Base-by-base conservation (phyloP, 2,113 vertebrate genomes). In the Microtus oregoni region DNA sequence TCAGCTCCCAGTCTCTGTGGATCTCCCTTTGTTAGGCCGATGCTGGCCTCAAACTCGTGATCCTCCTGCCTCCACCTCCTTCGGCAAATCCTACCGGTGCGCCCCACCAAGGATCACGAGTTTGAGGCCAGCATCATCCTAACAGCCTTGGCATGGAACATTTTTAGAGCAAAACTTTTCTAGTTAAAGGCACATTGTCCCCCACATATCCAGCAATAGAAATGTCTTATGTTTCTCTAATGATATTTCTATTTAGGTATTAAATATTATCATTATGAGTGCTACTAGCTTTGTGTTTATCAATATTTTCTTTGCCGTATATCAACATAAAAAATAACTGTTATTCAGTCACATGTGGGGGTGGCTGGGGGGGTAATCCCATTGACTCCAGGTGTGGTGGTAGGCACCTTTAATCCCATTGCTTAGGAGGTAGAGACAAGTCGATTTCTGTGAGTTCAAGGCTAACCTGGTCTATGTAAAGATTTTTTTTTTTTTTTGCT, bases 1-100 rank as follows among this genome's bases (percentile, higher is more conserved):
- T 83, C 17, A 73, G 82, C 63, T 81, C 55, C 55, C 85, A 78
- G 63, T 97, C 93, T 83, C 89, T n/a, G 3, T 70, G 86, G 55
- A 52, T 35, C 86, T 95, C 61, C 67, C n/a, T 58, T 58, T 58
- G 58, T 58, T 58, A 58, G 19, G 58, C 6, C 1, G 58, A 58
- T 1, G 19, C 55, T 58, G 55, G 55, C 55, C 55, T 58, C 19
- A 17, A 58, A 58, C 58, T 58, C 6, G 58, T 58, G 58, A 58
- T 20, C 19, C 19, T 58, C 19, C 58, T 58, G 58, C 58, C 19
- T 20, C 58, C 58, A 58, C 19, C 19, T 58, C 55, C 58, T 58
- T 58, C 6, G 0, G 58, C 19, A 1, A 20, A 58, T 20, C 58
- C 58, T 20, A 58, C 58, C 1, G 58, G 58, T 4, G 58, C 1